These are phyloP conservation scores for Hippocampus barbouri DNA, from an alignment of 2,113 vertebrate genomes.

Conservation along the genomic window DNA sequence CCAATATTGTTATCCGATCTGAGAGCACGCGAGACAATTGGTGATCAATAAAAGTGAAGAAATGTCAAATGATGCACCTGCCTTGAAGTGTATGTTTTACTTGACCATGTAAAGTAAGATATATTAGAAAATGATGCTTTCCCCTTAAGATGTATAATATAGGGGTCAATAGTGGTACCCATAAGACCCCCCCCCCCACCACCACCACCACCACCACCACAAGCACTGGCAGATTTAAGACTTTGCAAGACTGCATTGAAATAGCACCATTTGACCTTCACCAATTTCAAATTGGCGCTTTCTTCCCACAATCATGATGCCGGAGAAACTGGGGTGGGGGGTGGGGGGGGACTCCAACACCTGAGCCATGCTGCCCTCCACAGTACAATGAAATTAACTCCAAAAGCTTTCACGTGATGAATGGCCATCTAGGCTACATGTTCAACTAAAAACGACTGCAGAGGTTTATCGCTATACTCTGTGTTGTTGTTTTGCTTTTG, in stretches of 20 bases:
- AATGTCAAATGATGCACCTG: too few species aligned
- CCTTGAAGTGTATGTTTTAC: too few species aligned
- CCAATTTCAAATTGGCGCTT: background rate
- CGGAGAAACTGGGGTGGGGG: too few species aligned
- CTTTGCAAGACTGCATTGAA: background rate
- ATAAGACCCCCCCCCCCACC: too few species aligned
- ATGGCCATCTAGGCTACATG: background rate
- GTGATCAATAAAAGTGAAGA: background rate
- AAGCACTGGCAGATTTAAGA: background rate
- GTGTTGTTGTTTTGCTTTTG: too few species aligned
- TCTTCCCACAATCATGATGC: background rate
- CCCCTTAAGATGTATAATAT: background rate
- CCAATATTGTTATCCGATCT: background rate
- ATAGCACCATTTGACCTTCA: background rate
- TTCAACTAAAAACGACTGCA: background rate
- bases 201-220: too few species aligned
- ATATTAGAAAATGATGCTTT: background rate
- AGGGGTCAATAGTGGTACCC: background rate
- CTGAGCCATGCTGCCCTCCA: background rate
- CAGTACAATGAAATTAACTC: background rate
- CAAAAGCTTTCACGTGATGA: background rate
- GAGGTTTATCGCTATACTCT: background rate
- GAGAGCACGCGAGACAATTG: background rate
- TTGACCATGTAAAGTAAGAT: too few species aligned
- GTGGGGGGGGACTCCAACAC: background rate